Conservation (phyloP, 2,888 invertebrate genomes). For the Phorcus lineatus region DNA sequence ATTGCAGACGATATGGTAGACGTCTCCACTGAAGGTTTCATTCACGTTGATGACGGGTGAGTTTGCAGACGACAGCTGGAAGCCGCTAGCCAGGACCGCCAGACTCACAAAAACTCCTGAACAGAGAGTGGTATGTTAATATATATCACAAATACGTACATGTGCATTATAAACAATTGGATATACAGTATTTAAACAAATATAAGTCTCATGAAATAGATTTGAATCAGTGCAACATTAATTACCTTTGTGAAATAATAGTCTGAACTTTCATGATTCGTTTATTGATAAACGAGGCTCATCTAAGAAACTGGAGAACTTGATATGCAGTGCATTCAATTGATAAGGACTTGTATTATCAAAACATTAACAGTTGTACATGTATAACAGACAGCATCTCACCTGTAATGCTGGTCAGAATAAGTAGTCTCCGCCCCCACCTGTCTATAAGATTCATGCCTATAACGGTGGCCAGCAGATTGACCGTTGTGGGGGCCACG, state of each 20-base stretch:
- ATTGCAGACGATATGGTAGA: neutral
- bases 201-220: no score
- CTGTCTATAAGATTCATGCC: conserved; percentile 77
- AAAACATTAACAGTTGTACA: no score
- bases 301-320: no score
- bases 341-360: no score
- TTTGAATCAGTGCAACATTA: no score
- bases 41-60: conserved; percentile 58
- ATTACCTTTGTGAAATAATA: no score
- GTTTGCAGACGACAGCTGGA: conserved; percentile 70
- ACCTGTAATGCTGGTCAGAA: conserved; percentile 68
- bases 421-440: conserved; percentile 74
- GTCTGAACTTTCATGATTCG: no score
- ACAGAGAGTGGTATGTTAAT: neutral
- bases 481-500: conserved; percentile 75
- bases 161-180: no score
- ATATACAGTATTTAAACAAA: no score
- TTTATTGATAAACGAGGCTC: no score
- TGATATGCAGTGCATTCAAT: no score
- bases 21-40: conserved; percentile 17
- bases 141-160: neutral
- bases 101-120: conserved; percentile 73
- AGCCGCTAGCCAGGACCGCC: conserved; percentile 74
- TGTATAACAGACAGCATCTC: neutral
- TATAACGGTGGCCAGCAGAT: conserved; percentile 77